These are phyloP conservation scores for Peromyscus attwateri DNA, from an alignment of 2,797 vertebrate genomes.

Conservation along the genomic window DNA sequence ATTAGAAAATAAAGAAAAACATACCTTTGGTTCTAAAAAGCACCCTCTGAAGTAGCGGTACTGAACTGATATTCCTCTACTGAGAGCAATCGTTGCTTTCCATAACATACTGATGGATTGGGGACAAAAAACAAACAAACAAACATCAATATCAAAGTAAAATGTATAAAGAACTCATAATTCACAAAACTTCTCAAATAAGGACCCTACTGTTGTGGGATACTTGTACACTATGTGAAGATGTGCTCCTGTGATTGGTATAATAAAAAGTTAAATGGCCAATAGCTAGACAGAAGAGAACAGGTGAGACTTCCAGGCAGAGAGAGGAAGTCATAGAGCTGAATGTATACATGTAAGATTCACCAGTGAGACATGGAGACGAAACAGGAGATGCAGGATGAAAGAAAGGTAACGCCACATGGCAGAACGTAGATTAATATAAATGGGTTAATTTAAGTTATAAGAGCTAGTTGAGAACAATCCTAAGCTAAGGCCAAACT, in stretches of 20 bases:
- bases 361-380: not conserved
- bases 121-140: not conserved
- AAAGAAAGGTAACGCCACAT: not conserved
- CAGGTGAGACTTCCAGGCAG: not conserved
- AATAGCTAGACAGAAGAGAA: not conserved
- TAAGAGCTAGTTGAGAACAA: not conserved
- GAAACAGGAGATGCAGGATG: not conserved
- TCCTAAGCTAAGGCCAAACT: not conserved
- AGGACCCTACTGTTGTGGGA: not conserved
- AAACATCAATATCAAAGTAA: slow-evolving; percentile 51
- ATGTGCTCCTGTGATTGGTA: not conserved
- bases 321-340: not conserved
- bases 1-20: slow-evolving; percentile 82
- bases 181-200: slow-evolving; percentile 5
- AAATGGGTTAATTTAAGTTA: not conserved
- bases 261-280: not conserved
- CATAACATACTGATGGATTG: slow-evolving; percentile 89
- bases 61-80: slow-evolving; percentile 87
- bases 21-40: slow-evolving; percentile 96
- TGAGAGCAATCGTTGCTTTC: slow-evolving; percentile 90
- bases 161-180: not conserved
- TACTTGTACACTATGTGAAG: not conserved
- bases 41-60: slow-evolving; percentile 97
- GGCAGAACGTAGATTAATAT: not conserved
- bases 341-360: not conserved